Percentiles rank a stretch among this genome's conserved stretches.
Conservation (phyloP, 2,888 invertebrate genomes). For the Philopedon plagiatum region DNA sequence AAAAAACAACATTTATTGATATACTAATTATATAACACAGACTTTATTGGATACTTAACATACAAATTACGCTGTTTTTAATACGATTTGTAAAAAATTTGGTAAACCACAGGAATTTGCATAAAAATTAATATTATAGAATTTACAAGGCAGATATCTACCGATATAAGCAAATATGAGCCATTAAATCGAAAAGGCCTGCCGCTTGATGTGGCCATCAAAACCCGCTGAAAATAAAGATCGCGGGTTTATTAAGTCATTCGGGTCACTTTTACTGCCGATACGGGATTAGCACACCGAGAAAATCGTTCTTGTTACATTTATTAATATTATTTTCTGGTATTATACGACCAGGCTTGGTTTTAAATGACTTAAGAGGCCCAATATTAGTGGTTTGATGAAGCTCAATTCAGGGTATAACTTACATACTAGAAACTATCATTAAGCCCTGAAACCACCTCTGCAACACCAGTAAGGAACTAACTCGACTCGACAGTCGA, state of each 20-base stretch:
- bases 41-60: slow-evolving; percentile 20
- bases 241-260: slow-evolving; percentile 53
- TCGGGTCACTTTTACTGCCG: slow-evolving; percentile 52
- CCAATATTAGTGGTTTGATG: neutral
- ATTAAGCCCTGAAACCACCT: too few relatives aligned
- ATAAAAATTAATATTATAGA: slow-evolving; percentile 50
- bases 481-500: too few relatives aligned
- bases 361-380: slow-evolving; percentile 38
- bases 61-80: slow-evolving; percentile 36
- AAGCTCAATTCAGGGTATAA: too few relatives aligned
- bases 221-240: slow-evolving; percentile 52
- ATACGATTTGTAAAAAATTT: slow-evolving; percentile 41
- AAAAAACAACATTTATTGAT: too few relatives aligned
- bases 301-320: slow-evolving; percentile 56
- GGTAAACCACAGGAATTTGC: slow-evolving; percentile 50
- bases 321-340: slow-evolving; percentile 62
- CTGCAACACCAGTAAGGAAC: too few relatives aligned
- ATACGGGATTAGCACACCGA: slow-evolving; percentile 52
- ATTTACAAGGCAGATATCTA: slow-evolving; percentile 47
- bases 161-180: slow-evolving; percentile 47
- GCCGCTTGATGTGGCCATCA: slow-evolving; percentile 50
- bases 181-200: slow-evolving; percentile 49
- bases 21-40: neutral
- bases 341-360: slow-evolving; percentile 57
- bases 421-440: too few relatives aligned